A percentile compares a stretch with the other conserved stretches of the same genome.
phyloP scores from a whole-genome alignment of 2,113 vertebrate genomes.

The Silurus glanis region DNA sequence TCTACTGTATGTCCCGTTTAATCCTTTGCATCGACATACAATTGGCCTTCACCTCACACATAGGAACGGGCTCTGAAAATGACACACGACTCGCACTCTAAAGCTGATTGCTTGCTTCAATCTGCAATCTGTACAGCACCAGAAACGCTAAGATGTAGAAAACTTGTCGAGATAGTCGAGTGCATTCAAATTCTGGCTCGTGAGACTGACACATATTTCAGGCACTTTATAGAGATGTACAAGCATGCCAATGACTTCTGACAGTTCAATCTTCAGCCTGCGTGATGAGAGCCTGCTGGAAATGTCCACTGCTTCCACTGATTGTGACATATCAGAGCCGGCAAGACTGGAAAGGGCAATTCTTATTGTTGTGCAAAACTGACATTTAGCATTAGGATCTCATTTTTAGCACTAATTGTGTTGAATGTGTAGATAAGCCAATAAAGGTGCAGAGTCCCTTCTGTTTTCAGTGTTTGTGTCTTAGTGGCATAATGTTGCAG shows the following conservation, averaged over 20 bases:
- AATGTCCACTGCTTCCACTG: background rate
- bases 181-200: background rate
- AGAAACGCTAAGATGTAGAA: background rate
- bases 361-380: background rate
- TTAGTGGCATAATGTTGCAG: background rate
- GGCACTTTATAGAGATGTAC: background rate
- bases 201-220: background rate
- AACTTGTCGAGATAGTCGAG: background rate
- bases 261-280: conserved; percentile 8
- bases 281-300: background rate
- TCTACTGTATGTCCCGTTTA: background rate
- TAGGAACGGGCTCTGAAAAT: background rate
- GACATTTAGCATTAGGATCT: background rate
- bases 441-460: background rate
- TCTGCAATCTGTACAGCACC: background rate
- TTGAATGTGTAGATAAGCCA: background rate
- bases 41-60: background rate
- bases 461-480: background rate
- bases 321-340: background rate
- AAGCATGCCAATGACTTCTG: conserved; percentile 21
- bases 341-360: background rate
- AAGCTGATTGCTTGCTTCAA: background rate
- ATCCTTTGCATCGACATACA: background rate
- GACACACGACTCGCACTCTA: background rate
- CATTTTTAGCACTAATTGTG: background rate